phyloP scores from a whole-genome alignment of 2,888 invertebrate species.

The Caenorhabditis panamensis region DNA sequence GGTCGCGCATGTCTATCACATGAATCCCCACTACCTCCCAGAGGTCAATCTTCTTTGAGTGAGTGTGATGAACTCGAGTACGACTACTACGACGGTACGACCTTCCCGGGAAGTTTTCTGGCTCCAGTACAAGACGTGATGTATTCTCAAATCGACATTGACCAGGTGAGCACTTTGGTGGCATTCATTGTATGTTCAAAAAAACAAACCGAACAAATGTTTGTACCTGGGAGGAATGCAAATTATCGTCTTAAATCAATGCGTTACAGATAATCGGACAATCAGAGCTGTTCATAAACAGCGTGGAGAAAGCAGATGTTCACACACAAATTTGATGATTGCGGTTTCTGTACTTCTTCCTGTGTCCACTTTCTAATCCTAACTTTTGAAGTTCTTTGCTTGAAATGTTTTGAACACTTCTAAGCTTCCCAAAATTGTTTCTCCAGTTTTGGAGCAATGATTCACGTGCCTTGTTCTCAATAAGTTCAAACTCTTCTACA shows the following conservation, averaged over 20 bases:
- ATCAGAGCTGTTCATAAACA: constrained; percentile 65
- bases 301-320: constrained; percentile 65
- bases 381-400: too few species aligned
- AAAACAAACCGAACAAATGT: constrained; percentile 6
- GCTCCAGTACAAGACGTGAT: constrained; percentile 69
- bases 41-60: constrained; percentile 64
- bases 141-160: constrained; percentile 78
- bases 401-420: too few species aligned
- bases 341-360: neutral
- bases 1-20: constrained; percentile 60
- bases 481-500: constrained; percentile 32
- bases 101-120: constrained; percentile 72
- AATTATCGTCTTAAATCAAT: constrained; percentile 3
- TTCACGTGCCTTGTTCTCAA: constrained; percentile 26
- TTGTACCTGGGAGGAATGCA: constrained; percentile 4
- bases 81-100: constrained; percentile 75
- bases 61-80: constrained; percentile 74
- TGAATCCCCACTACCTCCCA: constrained; percentile 65
- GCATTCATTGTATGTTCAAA: neutral
- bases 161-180: constrained; percentile 62
- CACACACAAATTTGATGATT: constrained; percentile 70
- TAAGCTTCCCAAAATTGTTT: too few species aligned
- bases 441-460: too few species aligned
- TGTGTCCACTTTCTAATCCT: constrained; percentile 2
- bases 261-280: constrained; percentile 66